Evolutionary conservation across 37 sponge, comb jelly and placozoan genomes (phyloP), one percentile per base, ranked within the genome.

Genomic region (Halisarca cf. caerulea): DNA sequence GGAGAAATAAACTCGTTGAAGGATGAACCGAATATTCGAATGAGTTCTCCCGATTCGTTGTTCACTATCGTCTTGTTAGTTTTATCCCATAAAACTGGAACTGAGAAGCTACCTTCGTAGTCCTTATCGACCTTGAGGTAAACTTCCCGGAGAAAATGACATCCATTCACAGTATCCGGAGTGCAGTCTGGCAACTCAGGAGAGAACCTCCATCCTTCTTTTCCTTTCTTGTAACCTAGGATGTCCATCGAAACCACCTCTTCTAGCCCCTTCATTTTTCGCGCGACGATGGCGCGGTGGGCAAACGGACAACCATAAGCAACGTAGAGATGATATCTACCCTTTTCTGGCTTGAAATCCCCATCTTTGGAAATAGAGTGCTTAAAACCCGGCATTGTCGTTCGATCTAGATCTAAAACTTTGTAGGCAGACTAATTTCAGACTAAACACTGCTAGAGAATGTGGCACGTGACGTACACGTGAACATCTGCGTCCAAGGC

Each of bases 271-370:
- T 96, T 96, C 73, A 94, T 64, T 43, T 85, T 85, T 2, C 97
- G 78, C 17, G 36, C 59, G 42, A 96, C 86, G 8, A 94, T 77
- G 0, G 97, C 88, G 15, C 97, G 74, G 54, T 96, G 95, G 6
- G 97, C 97, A 89, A 89, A 97, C 23, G 97, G 97, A 81, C 97
- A 97, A 20, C 93, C 95, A 23, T 84, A 82, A 51, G 97, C 92
- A 0, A 97, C 91, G 75, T 95, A 97, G 38, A 97, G 83, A 53
- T 97, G 97, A 83, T 97, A 97, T 21, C 97, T 95, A 0, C 78
- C 85, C 24, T 24, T 54, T 74, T 94, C 95, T 27, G 97, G 87
- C 25, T 85, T 87, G 61, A 90, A 95, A 66, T 80, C 75, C 0
- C 87, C 87, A 45, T 90, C 93, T 32, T 53, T 57, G 34, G 81